Evolutionary conservation across 2,888 invertebrate species (phyloP).

Genomic region (Periphyllus acericola): DNA sequence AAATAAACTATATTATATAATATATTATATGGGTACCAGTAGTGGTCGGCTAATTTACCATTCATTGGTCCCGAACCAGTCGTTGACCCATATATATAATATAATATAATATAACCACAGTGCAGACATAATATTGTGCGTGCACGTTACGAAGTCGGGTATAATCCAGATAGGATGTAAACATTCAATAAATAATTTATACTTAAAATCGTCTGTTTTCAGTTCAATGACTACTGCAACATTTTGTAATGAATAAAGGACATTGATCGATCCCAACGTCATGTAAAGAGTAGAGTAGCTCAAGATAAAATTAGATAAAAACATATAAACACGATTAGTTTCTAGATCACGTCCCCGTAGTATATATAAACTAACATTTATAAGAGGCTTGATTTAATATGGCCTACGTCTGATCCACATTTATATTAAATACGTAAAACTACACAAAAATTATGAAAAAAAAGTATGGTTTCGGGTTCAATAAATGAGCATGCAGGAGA

Average conservation of each 20-base stretch:
- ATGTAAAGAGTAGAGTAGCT: neutral
- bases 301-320: neutral
- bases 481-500: no score
- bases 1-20: constrained; percentile 1
- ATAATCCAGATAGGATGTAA: constrained; percentile 21
- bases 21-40: neutral
- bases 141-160: neutral
- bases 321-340: neutral
- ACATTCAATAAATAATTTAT: constrained; percentile 36
- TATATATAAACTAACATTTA: neutral
- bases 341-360: neutral
- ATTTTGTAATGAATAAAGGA: constrained; percentile 5
- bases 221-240: neutral
- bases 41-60: constrained; percentile 48
- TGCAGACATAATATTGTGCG: neutral
- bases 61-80: constrained; percentile 46
- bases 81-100: constrained; percentile 39
- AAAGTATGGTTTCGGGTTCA: neutral
- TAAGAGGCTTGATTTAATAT: neutral
- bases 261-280: constrained; percentile 13
- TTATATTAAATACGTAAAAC: neutral
- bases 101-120: neutral
- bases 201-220: constrained; percentile 28
- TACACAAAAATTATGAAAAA: neutral
- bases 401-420: neutral